Evolutionary conservation across 2,888 invertebrate genomes (phyloP).

Genomic region (Agonopterix alstromeriana): DNA sequence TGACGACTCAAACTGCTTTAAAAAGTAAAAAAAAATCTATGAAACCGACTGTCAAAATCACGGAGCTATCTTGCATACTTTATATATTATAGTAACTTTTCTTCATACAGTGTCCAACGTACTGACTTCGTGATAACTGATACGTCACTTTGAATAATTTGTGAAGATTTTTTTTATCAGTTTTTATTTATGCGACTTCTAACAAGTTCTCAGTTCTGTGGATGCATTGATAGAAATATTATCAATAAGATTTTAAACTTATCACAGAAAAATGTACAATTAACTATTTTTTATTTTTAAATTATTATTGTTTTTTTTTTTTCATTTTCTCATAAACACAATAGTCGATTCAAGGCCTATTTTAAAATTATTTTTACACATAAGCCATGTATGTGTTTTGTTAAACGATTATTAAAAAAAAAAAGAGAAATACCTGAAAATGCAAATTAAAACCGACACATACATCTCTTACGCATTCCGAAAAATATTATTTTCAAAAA

Average conservation of each 20-base stretch:
- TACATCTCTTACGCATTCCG: conserved; percentile 3
- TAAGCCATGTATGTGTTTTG: conserved; percentile 1
- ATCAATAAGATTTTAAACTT: conserved; percentile 8
- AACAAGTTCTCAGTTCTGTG: too few species aligned
- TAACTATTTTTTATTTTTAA: not conserved
- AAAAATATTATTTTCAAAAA: conserved; percentile 1
- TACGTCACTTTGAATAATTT: too few species aligned
- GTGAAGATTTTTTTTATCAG: too few species aligned
- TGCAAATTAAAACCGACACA: conserved; percentile 10
- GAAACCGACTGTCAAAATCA: too few species aligned
- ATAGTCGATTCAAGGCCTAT: conserved; percentile 1
- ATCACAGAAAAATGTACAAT: conserved; percentile 7
- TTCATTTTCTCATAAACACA: not conserved
- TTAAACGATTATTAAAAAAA: not conserved
- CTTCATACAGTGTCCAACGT: too few species aligned
- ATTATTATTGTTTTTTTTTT: not conserved
- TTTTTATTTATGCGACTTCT: too few species aligned
- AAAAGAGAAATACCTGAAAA: conserved; percentile 6
- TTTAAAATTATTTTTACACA: not conserved
- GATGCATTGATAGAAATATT: conserved; percentile 6
- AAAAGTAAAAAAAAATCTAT: too few species aligned
- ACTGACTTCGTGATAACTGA: too few species aligned
- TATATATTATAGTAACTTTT: not conserved
- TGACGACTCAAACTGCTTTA: too few species aligned
- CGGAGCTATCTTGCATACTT: too few species aligned